Evolutionary conservation across 2,113 vertebrate species (phyloP).

Genomic region (Hymenochirus boettgeri): DNA sequence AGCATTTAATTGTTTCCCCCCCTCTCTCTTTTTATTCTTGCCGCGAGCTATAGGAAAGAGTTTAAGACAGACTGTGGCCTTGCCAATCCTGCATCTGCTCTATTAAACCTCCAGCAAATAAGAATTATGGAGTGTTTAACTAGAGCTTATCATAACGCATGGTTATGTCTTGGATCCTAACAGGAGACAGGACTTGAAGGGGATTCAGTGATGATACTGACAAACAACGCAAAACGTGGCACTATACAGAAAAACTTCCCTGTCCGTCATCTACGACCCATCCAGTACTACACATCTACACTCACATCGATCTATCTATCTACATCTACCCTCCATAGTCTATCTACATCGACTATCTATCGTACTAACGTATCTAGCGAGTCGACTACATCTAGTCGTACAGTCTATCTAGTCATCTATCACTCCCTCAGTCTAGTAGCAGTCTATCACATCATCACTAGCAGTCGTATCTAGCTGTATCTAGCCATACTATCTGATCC

Average conservation of each 20-base stretch:
- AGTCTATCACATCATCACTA: no score
- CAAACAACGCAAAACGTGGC: slow-evolving; percentile 51
- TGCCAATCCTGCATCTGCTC: slow-evolving; percentile 81
- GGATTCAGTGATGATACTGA: neutral
- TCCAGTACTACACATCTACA: no score
- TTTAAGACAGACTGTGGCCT: slow-evolving; percentile 67
- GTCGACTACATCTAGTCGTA: no score
- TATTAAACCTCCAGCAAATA: slow-evolving; percentile 83
- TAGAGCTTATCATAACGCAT: slow-evolving; percentile 74
- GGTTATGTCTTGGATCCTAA: slow-evolving; percentile 60
- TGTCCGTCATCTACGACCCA: neutral
- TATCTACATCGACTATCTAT: no score
- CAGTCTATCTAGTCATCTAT: no score
- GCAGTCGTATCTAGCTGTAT: no score
- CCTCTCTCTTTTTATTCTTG: slow-evolving; percentile 55
- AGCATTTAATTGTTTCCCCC: slow-evolving; percentile 19
- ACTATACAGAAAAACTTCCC: slow-evolving; percentile 1
- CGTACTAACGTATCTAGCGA: no score
- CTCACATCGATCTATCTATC: no score
- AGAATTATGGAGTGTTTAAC: slow-evolving; percentile 78
- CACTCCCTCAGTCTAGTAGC: no score
- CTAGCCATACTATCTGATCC: no score
- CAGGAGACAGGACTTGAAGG: slow-evolving; percentile 59
- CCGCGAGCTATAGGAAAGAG: slow-evolving; percentile 61
- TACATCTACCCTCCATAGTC: neutral